Base-by-base conservation (phyloP, 1,140 invertebrate genomes). In the Drosophila persimilis region DNA sequence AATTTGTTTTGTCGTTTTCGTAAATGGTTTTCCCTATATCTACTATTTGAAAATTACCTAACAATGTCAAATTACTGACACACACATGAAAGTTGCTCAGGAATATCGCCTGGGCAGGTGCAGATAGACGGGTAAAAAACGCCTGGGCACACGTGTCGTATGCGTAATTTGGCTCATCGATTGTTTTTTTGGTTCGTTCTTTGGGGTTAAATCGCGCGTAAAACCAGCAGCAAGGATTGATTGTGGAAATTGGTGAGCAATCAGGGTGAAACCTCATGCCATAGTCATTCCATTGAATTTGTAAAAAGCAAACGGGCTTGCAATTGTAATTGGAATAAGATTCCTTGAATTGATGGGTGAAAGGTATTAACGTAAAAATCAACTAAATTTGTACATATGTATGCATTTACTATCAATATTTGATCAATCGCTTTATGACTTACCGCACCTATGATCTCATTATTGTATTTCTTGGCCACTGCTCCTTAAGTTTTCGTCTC, bases 131-230 rank as follows among this genome's bases (percentile, higher is more conserved):
- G 43, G 56, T 55, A 57, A 64, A 69, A 59, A 69, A 35, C 29
- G 22, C 47, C 48, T 54, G 47, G 57, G 47, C 57, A 80, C 66
- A 84, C 80, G 80, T 84, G 80, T 80, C 80, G 81, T 86, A 86
- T 86, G 77, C 73, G 77, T 84, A 84, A 84, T 84, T 86, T 80
- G 77, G 80, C 80, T 84, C 62, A 84, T 84, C 77, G 63, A 80
- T 86, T 71, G 47, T 44, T 17, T 31, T 44, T 61, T 61, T 45
- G n/a, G 9, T 39, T 45, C n/a, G 3, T 7, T 62, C 47, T 46
- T 50, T 43, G 17, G 35, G 58, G n/a, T 73, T 29, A 26, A 26
- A 52, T 20, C 11, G 17, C 45, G 35, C 20, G 43, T 31, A 56
- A 45, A 43, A 43, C 2, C 29, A 0, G 15, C 2, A 1, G 6